Base-by-base conservation (phyloP, 2,797 vertebrate species). In the Channa striata region DNA sequence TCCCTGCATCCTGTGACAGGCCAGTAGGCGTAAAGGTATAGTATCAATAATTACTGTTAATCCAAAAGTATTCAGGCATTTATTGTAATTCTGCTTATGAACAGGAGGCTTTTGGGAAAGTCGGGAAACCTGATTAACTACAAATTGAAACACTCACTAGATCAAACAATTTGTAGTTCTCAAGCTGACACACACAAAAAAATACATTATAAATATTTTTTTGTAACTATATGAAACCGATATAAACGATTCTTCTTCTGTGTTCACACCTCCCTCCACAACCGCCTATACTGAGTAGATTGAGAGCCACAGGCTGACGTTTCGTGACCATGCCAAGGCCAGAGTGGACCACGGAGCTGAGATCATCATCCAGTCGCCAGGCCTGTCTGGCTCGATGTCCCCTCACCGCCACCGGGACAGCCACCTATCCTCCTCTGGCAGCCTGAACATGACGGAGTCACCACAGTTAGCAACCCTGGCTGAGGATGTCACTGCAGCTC, bases 371-470 rank as follows among this genome's bases (percentile, higher is more conserved):
- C 96, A 96, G 91, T 97, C 97, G 0, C 96, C 96, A 0, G 95
- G 95, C 77, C 85, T 92, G 78, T 99, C 96, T 10, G 96, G 96
- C 5, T 89, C 94, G 19, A 93, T 93, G 21, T 98, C 98, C 0
- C 98, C 97, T 1, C 95, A 95, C n/a, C 94, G 94, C 20, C 95
- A 96, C 10, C 77, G 84, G 33, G 90, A 90, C 88, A 98, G 97
- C 94, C 97, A 99, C 0, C 96, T 98, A 74, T 99, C 97, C 0
- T 99, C 98, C 59, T 97, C 97, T 3, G 96, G 97, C 87, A 99
- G 97, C 85, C 96, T 99, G 93, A 98, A 99, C 94, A 92, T 98
- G 90, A 94, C 95, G 19, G 98, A 99, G 77, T 98, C 97, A 0
- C 97, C 97, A 30, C 97, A 97, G 93, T 94, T 99, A 63, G 96